These are phyloP conservation scores for Protobothrops flavoviridis DNA, from an alignment of 2,113 vertebrate genomes.

Conservation along the genomic window DNA sequence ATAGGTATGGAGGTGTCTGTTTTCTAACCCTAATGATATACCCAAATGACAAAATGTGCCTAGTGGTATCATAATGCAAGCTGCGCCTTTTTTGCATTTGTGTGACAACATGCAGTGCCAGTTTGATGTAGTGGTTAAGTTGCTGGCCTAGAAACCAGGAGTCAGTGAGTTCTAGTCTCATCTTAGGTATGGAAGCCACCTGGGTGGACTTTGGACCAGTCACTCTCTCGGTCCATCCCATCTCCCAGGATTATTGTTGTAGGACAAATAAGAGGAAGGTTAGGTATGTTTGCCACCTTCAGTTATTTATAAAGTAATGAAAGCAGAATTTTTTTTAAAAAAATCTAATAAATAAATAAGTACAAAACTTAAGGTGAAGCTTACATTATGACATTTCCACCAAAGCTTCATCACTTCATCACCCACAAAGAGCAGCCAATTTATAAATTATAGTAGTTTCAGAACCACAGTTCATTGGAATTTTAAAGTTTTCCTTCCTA, in stretches of 20 bases:
- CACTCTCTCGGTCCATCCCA: no score
- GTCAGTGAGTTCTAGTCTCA: no score
- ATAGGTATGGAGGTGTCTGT: not conserved
- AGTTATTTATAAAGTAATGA: no score
- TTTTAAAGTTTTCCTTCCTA: not conserved
- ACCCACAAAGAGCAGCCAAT: not conserved
- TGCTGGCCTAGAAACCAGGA: not conserved
- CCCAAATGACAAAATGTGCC: not conserved
- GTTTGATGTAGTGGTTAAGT: not conserved
- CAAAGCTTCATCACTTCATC: not conserved
- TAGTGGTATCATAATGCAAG: not conserved
- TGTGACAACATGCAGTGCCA: not conserved
- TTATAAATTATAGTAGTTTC: not conserved
- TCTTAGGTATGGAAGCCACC: no score
- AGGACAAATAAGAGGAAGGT: no score
- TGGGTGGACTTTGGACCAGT: no score
- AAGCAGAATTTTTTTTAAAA: no score
- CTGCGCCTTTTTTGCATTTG: not conserved
- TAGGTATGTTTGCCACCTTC: no score
- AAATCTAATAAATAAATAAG: not conserved
- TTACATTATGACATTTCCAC: not conserved
- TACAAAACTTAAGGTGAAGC: not conserved
- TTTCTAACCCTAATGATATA: not conserved
- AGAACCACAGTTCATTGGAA: not conserved
- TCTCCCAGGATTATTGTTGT: no score